A percentile compares a stretch with the other conserved stretches of the same genome.
Evolutionary conservation across 30 jellyfish, hydroid and myxozoan species (phyloP).

Genomic region (Mastigias papua): DNA sequence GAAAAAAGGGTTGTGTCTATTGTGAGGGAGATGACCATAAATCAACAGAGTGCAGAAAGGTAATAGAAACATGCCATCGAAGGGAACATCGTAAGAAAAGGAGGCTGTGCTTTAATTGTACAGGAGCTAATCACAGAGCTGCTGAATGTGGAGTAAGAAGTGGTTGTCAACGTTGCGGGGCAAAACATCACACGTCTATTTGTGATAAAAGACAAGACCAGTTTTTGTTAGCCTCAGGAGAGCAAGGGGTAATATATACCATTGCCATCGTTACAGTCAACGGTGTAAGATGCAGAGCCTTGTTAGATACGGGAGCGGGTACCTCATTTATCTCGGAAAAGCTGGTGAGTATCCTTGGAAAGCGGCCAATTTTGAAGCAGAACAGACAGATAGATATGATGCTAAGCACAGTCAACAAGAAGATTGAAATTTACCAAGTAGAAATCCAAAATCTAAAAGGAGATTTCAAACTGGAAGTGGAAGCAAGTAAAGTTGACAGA

Average conservation of each 20-base stretch:
- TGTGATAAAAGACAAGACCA: slow-evolving; percentile 45
- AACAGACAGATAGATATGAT: slow-evolving; percentile 54
- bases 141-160: slow-evolving; percentile 31
- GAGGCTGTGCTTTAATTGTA: slow-evolving; percentile 71
- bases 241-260: slow-evolving; percentile 38
- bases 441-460: slow-evolving; percentile 39
- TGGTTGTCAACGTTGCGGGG: slow-evolving; percentile 45
- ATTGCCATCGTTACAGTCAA: slow-evolving; percentile 23
- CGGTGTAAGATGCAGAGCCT: slow-evolving; percentile 68
- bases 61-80: slow-evolving; percentile 4
- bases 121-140: slow-evolving; percentile 68
- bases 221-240: slow-evolving; percentile 37
- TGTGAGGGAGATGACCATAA: slow-evolving; percentile 15
- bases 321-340: slow-evolving; percentile 67
- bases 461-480: slow-evolving; percentile 26
- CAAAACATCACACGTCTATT: slow-evolving; percentile 78
- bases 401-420: slow-evolving; percentile 48
- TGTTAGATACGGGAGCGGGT: slow-evolving; percentile 87
- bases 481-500: slow-evolving; percentile 69
- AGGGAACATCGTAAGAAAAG: slow-evolving; percentile 2
- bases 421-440: slow-evolving; percentile 47
- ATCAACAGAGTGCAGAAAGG: slow-evolving; percentile 10
- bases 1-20: slow-evolving; percentile 11
- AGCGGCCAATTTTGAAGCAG: slow-evolving; percentile 29
- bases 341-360: slow-evolving; percentile 33